Evolutionary conservation across 2,888 invertebrate genomes (phyloP), one percentile per base, ranked within the genome.

Genomic region (Perizoma flavofasciatum): DNA sequence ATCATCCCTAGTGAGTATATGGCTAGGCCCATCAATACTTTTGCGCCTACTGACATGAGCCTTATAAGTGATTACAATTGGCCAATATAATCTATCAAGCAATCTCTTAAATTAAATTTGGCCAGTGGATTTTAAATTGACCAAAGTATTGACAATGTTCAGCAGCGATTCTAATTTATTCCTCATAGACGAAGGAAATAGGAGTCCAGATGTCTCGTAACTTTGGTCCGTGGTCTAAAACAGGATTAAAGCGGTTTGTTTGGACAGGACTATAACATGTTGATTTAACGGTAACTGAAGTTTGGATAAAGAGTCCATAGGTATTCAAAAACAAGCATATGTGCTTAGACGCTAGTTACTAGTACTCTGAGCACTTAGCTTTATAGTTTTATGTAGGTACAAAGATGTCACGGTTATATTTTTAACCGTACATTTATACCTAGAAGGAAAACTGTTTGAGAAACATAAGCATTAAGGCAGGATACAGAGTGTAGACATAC

Each of bases 401-500:
- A 34, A 51, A 44, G 8, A 51, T 33, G 43, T 54, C n/a, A 35
- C 55, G 53, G 5, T 46, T 59, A 58, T 58, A 61, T 61, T 59
- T 59, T 65, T 59, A 43, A 67, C 52, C 66, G 66, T 58, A 51
- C 22, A 22, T 22, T 22, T 22, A 22, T 22, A 22, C 22, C 22
- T 22, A 22, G 22, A 46, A 52, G 39, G 57, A 67, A 66, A 51
- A 48, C 46, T 41, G 61, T 48, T 49, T 56, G 35, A 55, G 59
- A 66, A 69, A 60, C 72, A 69, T 65, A 61, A 59, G 68, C 68
- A 67, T 63, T 69, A 63, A 70, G 62, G 66, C 69, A 72, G 69
- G 67, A 57, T 67, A 65, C 69, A 66, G 66, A 71, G 72, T 74
- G 76, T 70, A 76, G 70, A 74, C 73, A 67, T 71, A 72, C 71